phyloP scores from a whole-genome alignment of 2,888 invertebrate genomes.

The Cryptocephalus primarius region DNA sequence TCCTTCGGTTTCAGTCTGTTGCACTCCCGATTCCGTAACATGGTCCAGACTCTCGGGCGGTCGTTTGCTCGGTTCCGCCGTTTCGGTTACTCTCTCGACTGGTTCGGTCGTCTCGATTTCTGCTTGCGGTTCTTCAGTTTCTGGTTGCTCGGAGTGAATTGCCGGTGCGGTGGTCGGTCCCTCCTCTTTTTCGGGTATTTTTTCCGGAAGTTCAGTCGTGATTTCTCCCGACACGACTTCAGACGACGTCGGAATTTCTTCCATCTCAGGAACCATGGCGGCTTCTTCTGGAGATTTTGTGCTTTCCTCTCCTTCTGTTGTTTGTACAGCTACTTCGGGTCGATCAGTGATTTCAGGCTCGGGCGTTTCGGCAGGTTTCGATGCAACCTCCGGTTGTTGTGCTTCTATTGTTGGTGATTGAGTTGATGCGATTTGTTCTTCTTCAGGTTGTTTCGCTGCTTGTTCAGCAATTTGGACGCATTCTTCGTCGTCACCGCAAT shows the following conservation, averaged over 20 bases:
- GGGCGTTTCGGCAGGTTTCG: constrained; percentile 1
- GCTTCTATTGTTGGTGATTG: neutral
- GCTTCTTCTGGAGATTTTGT: constrained; percentile 6
- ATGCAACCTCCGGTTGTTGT: neutral
- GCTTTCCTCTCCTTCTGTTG: neutral
- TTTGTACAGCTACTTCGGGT: constrained; percentile 3
- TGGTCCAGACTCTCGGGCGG: neutral
- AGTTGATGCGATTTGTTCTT: neutral
- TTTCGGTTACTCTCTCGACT: constrained; percentile 23
- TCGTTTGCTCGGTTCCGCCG: neutral
- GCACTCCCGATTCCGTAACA: constrained; percentile 6
- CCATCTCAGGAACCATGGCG: constrained; percentile 5
- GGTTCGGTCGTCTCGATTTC: constrained; percentile 14
- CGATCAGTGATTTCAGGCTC: constrained; percentile 3
- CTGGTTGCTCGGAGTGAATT: neutral
- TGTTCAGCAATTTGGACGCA: constrained; percentile 1
- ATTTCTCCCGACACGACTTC: neutral
- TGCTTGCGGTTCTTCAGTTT: neutral
- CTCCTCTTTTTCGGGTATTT: neutral
- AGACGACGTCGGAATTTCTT: constrained; percentile 9
- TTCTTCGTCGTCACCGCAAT: neutral
- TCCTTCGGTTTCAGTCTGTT: neutral
- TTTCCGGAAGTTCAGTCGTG: neutral
- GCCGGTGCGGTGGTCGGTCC: neutral
- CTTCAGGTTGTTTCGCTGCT: constrained; percentile 3